Conservation (phyloP, 1,140 invertebrate species). For the Eufriesea mexicana region DNA sequence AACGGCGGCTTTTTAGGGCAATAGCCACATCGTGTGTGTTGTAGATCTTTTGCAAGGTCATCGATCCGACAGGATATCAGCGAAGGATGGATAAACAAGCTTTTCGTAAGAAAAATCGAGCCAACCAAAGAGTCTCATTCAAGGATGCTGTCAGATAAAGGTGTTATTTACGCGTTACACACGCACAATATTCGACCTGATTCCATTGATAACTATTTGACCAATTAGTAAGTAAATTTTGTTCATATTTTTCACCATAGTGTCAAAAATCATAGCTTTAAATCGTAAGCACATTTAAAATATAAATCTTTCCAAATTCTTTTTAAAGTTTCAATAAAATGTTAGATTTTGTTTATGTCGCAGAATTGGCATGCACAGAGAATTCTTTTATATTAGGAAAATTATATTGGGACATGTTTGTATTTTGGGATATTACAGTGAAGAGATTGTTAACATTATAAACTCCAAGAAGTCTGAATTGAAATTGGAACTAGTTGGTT, state of each 20-base stretch:
- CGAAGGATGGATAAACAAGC: constrained; percentile 94
- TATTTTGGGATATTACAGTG: constrained; percentile 83
- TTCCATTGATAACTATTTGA: constrained; percentile 91
- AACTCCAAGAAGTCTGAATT: constrained; percentile 88
- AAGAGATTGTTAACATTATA: constrained; percentile 90
- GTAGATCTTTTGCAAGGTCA: constrained; percentile 76
- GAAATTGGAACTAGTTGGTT: constrained; percentile 90
- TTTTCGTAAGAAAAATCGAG: constrained; percentile 94
- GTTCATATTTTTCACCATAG: not conserved
- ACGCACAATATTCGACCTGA: constrained; percentile 97
- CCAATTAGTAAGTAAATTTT: constrained; percentile 91
- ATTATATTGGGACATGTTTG: constrained; percentile 34
- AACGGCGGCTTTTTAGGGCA: constrained; percentile 31
- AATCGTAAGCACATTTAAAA: not conserved
- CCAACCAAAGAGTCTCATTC: constrained; percentile 98
- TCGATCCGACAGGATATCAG: constrained; percentile 82
- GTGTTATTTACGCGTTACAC: constrained; percentile 96
- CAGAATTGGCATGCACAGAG: constrained; percentile 8
- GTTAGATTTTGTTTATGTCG: constrained; percentile 30
- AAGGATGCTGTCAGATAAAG: constrained; percentile 96
- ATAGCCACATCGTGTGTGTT: constrained; percentile 45
- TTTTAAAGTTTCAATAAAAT: constrained; percentile 23
- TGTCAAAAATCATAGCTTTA: not conserved
- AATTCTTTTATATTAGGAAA: constrained; percentile 39
- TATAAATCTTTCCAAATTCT: not conserved